Evolutionary conservation across 2,797 vertebrate species (phyloP), one percentile per base, ranked within the genome.

Genomic region (Semotilus atromaculatus): DNA sequence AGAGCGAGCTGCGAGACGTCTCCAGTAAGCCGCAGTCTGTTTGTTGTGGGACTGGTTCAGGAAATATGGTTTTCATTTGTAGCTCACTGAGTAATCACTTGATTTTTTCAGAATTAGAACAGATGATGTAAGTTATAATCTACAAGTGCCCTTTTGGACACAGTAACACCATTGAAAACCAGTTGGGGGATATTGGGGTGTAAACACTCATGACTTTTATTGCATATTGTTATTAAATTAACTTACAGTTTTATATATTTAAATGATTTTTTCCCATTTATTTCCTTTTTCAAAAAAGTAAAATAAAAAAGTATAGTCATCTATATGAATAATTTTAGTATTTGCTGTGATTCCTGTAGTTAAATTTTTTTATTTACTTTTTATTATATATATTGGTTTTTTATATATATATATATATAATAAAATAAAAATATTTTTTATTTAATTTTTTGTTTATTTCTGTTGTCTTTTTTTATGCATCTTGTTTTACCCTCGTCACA

Each of bases 11-110:
- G 26, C 36, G 40, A 68, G 73, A 73, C 53, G 80, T 72, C 19
- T n/a, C 62, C 58, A 19, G 70, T n/a, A 66, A 82, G 40, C 58
- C 58, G 51, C 76, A 66, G 58, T 19, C 13, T 51, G 55, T 48
- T 75, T 74, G 58, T 82, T 82, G 81, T 82, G 81, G 81, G 81
- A 82, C 34, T 16, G 26, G 7, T 82, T 73, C 55, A 82, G 81
- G 70, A 82, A 82, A n/a, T 40, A 11, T 45, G 40, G 58, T 53
- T 80, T 80, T 16, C 43, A 45, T 79, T 67, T 51, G 26, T 36
- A 51, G 43, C 11, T 67, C 34, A 67, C 10, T 73, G 26, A 64
- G 13, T 38, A 74, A 48, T 64, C 7, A 21, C 5, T 34, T 62
- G 8, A 77, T 62, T 36, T 19, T 10, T 64, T 74, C 40, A 11